These are phyloP conservation scores for Procavia capensis DNA, from an alignment of 2,113 vertebrate species.

Conservation along the genomic window DNA sequence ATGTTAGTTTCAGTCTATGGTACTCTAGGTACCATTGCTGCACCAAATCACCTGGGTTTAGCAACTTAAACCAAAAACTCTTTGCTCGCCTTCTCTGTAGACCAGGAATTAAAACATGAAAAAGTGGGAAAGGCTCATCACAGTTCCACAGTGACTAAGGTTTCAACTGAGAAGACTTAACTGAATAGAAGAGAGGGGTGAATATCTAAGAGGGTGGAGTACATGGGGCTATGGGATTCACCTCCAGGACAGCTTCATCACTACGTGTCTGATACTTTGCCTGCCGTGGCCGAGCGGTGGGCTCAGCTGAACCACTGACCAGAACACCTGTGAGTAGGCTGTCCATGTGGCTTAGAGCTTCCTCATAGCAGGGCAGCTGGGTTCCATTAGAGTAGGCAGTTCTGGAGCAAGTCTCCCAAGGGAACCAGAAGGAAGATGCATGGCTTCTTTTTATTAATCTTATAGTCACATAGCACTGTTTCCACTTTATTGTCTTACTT, in stretches of 20 bases:
- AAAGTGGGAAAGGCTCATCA: not conserved
- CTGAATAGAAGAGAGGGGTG: not conserved
- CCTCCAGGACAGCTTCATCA: not conserved
- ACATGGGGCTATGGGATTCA: not conserved
- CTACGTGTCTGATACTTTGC: not conserved
- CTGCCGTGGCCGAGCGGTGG: too few species aligned
- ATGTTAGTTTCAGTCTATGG: not conserved
- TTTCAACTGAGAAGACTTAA: not conserved
- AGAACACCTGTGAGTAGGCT: not conserved
- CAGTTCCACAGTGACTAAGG: not conserved
- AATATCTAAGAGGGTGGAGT: not conserved
- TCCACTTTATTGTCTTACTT: not conserved
- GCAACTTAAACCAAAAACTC: not conserved
- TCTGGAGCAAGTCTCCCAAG: not conserved
- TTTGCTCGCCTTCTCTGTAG: not conserved
- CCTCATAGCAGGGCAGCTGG: not conserved
- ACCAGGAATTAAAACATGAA: not conserved
- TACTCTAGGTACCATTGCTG: not conserved
- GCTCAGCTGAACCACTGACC: not conserved
- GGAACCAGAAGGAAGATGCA: not conserved
- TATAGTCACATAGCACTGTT: not conserved
- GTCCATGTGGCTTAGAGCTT: not conserved
- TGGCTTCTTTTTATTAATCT: not conserved
- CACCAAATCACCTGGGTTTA: not conserved
- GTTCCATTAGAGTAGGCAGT: not conserved